A percentile compares a stretch with the other conserved stretches of the same genome.
These are phyloP conservation scores for Brachyhypopomus gauderio DNA, from an alignment of 2,113 vertebrate species.

Conservation along the genomic window DNA sequence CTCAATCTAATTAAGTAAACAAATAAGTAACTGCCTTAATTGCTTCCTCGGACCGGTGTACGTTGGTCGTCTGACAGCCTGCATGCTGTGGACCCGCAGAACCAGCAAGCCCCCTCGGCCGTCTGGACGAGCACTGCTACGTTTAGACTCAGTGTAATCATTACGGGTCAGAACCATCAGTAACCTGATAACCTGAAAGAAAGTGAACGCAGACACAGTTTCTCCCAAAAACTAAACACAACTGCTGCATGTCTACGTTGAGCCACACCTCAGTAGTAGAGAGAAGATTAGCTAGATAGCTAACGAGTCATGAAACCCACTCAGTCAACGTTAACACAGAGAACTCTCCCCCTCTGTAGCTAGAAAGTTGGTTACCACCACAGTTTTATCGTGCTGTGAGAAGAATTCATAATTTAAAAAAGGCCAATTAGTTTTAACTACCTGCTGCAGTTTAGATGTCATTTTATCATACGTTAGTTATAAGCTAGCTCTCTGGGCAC, in stretches of 20 bases:
- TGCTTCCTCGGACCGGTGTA: slow-evolving; percentile 9
- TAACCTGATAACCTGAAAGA: slow-evolving; percentile 35
- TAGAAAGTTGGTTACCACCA: too few species aligned
- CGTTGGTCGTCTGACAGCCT: neutral
- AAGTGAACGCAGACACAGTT: neutral
- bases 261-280: too few species aligned
- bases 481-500: neutral
- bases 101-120: slow-evolving; percentile 12
- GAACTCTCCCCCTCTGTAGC: too few species aligned
- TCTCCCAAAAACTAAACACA: too few species aligned
- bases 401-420: neutral
- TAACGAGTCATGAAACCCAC: too few species aligned
- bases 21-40: neutral
- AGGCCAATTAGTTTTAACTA: neutral
- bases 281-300: too few species aligned
- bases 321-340: too few species aligned
- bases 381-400: too few species aligned
- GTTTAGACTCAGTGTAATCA: neutral
- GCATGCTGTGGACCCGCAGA: neutral
- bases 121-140: rapidly evolving
- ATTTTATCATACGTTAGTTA: neutral
- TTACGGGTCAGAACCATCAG: slow-evolving; percentile 22
- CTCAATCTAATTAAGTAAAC: neutral
- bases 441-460: slow-evolving; percentile 7
- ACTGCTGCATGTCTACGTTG: too few species aligned